Conservation (phyloP, 2,113 vertebrate species). For the Cyanoramphus novaezelandiae region DNA sequence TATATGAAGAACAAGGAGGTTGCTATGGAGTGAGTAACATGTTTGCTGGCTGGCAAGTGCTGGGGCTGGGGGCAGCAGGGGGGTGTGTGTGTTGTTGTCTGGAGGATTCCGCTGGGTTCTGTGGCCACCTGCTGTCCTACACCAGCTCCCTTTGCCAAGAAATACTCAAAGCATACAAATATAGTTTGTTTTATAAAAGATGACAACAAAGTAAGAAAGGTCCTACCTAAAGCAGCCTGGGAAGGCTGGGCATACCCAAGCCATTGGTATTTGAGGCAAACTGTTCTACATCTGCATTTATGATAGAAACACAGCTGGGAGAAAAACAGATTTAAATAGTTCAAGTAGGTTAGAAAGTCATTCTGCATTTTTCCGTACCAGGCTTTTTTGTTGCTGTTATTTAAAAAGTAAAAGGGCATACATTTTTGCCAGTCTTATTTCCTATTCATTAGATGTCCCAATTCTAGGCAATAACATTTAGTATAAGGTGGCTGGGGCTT, state of each 20-base stretch:
- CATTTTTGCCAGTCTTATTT: not conserved
- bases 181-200: not conserved
- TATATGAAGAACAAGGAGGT: slow-evolving; percentile 49
- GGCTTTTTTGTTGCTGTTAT: not conserved
- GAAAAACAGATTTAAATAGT: not conserved
- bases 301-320: not conserved
- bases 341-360: not conserved
- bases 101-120: slow-evolving; percentile 47
- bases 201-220: not conserved
- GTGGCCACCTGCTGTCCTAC: slow-evolving; percentile 5
- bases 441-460: not conserved
- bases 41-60: slow-evolving; percentile 23
- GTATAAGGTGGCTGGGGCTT: not conserved
- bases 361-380: not conserved
- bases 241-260: not conserved
- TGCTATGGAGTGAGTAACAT: slow-evolving; percentile 35
- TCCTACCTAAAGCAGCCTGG: not conserved
- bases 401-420: not conserved
- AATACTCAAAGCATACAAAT: not conserved
- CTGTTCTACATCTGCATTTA: not conserved
- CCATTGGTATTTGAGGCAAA: not conserved
- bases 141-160: not conserved
- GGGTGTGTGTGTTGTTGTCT: not conserved
- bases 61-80: not conserved
- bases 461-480: not conserved